Evolutionary conservation across 2,888 invertebrate genomes (phyloP).

Genomic region (Apoderus coryli): DNA sequence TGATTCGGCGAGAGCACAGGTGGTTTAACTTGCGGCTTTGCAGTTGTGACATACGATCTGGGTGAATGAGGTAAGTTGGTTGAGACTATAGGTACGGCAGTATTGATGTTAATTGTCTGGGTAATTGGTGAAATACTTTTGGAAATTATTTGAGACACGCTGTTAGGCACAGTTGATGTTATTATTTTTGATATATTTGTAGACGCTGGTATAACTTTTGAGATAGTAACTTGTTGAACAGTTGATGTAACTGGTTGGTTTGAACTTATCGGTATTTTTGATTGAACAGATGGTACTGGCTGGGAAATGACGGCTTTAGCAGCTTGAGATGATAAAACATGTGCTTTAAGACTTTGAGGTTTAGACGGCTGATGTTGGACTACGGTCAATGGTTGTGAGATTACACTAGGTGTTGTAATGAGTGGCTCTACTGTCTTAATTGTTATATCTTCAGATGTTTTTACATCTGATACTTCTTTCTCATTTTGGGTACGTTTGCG

Average conservation of each 20-base stretch:
- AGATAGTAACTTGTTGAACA: constrained; percentile 2
- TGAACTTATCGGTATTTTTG: constrained; percentile 8
- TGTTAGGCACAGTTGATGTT: not conserved
- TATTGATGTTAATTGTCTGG: too few relatives aligned
- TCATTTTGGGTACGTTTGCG: constrained; percentile 9
- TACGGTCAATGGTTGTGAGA: constrained; percentile 17
- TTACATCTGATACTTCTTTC: constrained; percentile 8
- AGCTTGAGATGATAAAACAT: constrained; percentile 41
- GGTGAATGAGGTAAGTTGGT: not conserved
- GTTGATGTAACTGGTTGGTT: constrained; percentile 2
- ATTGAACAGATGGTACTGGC: constrained; percentile 13
- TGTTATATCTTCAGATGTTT: constrained; percentile 8
- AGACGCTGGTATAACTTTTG: not conserved
- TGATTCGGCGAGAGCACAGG: constrained; percentile 21
- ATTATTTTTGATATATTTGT: constrained; percentile 13
- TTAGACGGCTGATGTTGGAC: constrained; percentile 26
- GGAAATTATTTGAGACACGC: too few relatives aligned
- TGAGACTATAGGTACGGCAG: not conserved
- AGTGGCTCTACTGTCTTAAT: constrained; percentile 3
- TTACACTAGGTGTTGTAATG: constrained; percentile 15
- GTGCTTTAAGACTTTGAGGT: constrained; percentile 46
- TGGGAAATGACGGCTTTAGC: constrained; percentile 28
- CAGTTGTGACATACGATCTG: constrained; percentile 2
- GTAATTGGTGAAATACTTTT: too few relatives aligned
- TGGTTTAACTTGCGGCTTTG: constrained; percentile 18